Percentiles rank a stretch among this genome's conserved stretches.
These are phyloP conservation scores for Carcharodon carcharias DNA, from an alignment of 2,797 vertebrate species.

Conservation along the genomic window DNA sequence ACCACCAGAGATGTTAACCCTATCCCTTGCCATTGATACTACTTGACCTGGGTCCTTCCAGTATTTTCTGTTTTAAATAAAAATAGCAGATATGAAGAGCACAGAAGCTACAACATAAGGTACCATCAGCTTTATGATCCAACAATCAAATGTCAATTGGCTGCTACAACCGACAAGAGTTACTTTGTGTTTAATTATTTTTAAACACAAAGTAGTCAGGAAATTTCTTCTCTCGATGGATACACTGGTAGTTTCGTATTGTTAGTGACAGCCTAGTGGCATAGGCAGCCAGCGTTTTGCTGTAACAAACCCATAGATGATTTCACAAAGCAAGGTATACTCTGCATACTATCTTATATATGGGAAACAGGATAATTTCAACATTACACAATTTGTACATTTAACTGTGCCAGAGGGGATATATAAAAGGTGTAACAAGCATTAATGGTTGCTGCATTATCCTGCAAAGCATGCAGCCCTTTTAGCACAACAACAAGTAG, in stretches of 20 bases:
- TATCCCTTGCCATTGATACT: background rate
- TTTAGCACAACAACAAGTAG: background rate
- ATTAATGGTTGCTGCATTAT: background rate
- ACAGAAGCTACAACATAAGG: background rate
- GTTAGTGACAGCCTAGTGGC: background rate
- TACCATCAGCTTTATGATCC: too few species aligned
- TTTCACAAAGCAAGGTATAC: background rate
- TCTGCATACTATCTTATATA: background rate
- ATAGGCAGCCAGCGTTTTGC: background rate
- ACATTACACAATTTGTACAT: background rate
- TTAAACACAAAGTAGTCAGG: background rate
- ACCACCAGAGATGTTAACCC: background rate
- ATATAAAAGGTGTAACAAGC: background rate
- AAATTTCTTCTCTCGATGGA: background rate
- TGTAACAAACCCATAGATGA: background rate
- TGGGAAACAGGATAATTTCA: background rate
- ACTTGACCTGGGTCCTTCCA: background rate
- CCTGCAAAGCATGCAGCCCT: background rate
- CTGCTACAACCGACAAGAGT: too few species aligned
- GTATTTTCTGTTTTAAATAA: background rate
- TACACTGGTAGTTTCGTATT: background rate
- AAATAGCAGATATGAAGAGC: background rate
- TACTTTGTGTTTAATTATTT: background rate
- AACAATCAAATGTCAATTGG: constrained; percentile 8
- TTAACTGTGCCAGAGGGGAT: background rate